phyloP scores from a whole-genome alignment of 1,140 invertebrate species.

The Drosophila tsacasi region DNA sequence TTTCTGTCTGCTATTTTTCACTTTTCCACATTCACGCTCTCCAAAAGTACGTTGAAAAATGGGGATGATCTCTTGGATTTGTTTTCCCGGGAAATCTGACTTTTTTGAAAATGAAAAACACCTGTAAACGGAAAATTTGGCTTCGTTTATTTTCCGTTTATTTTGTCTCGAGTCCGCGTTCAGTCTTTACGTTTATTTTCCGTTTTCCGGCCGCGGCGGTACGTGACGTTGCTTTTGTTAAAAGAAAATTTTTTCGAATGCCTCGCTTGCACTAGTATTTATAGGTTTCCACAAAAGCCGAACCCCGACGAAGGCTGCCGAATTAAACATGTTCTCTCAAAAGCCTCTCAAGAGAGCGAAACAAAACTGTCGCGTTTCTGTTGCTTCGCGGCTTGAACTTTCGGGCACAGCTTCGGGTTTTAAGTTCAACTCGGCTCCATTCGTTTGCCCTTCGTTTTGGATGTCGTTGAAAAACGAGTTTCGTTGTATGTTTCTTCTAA shows the following conservation, averaged over 20 bases:
- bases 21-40: constrained; percentile 28
- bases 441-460: neutral
- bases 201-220: constrained; percentile 9
- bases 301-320: neutral
- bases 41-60: constrained; percentile 25
- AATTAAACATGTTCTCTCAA: neutral
- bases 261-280: constrained; percentile 3
- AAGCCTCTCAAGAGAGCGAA: constrained; percentile 1
- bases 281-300: neutral
- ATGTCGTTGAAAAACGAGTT: constrained; percentile 52
- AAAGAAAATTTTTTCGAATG: constrained; percentile 8
- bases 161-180: neutral
- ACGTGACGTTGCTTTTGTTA: constrained; percentile 3
- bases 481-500: constrained; percentile 8
- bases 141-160: neutral
- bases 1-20: constrained; percentile 33
- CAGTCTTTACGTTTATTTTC: constrained; percentile 5
- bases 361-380: constrained; percentile 13
- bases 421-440: constrained; percentile 1
- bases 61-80: neutral
- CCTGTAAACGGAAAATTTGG: neutral
- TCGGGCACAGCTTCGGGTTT: constrained; percentile 11
- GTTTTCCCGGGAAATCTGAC: neutral
- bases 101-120: too few relatives aligned
- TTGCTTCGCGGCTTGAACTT: constrained; percentile 8